Base-by-base conservation (phyloP, 2,888 invertebrate genomes). In the Celastrina argiolus region DNA sequence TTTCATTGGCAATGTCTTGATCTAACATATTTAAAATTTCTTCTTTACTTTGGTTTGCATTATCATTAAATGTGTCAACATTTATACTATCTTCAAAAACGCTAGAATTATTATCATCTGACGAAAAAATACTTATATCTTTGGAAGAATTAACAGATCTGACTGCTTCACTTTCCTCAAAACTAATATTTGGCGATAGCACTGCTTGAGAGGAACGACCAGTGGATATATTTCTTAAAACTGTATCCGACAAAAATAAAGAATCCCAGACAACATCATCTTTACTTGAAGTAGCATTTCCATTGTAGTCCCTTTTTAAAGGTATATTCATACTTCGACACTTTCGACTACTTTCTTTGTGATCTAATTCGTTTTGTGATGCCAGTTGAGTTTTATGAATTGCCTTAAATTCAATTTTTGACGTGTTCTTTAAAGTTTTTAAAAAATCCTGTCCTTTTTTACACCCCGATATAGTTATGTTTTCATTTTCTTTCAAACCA, bases 21-120 rank as follows among this genome's bases (percentile, higher is more conserved):
- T n/a, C 69, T 36, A 61, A 36, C 34, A 18, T 65, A 22, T 59
- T 69, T 67, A 39, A 56, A 64, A 70, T 34, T 18, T 41, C 36
- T 63, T 71, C 71, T 67, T 81, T 85, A 72, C 81, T 87, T 63
- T 92, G 88, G 18, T 92, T 76, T 36, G 91, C 77, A 69, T 91
- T 87, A 73, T 86, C 89, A 14, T 92, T 79, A 75, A 92, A 87
- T 56, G 87, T 82, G 72, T 93, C 92, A 56, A 93, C 72, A 36
- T 90, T 86, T 42, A 93, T 81, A 74, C 93, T 94, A 63, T 93
- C 93, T 71, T 92, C 92, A 76, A 94, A 94, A 61, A 93, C 76
- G 78, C 88, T 92, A 2, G 92, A 92, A 80, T 90, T 92, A 65
- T 89, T 87, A 42, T 85, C 88, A 63, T 91, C 91, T 5, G 85